Evolutionary conservation across 2,113 vertebrate species (phyloP).

Genomic region (Egretta garzetta): DNA sequence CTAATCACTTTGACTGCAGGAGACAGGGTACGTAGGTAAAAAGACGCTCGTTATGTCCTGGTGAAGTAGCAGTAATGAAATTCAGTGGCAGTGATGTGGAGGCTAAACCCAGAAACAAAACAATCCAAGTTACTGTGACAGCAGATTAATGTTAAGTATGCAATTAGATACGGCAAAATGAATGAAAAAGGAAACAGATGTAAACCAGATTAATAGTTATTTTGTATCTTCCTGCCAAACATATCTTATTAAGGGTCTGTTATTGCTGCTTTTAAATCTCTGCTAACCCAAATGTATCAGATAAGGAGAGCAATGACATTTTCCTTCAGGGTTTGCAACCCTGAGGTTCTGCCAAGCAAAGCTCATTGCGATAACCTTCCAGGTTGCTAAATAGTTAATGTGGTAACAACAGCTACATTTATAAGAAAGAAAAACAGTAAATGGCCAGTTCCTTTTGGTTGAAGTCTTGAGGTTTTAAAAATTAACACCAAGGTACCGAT

Average conservation of each 20-base stretch:
- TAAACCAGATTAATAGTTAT: conserved; percentile 19
- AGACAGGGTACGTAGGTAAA: neutral
- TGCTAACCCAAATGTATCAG: neutral
- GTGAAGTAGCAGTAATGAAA: neutral
- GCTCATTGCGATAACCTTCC: neutral
- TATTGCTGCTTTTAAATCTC: conserved; percentile 20
- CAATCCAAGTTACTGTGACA: neutral
- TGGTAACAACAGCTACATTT: neutral
- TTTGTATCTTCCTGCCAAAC: neutral
- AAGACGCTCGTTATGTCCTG: neutral
- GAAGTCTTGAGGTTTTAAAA: conserved; percentile 10
- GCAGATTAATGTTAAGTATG: neutral
- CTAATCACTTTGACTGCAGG: neutral
- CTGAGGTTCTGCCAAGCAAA: neutral
- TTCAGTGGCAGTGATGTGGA: neutral
- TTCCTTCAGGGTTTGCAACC: neutral
- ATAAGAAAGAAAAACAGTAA: neutral
- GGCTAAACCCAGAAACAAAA: neutral
- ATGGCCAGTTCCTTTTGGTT: neutral
- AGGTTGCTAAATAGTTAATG: conserved; percentile 27
- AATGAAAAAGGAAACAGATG: conserved; percentile 31
- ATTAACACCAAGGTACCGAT: neutral
- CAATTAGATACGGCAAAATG: neutral
- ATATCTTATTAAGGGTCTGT: neutral
- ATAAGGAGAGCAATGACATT: neutral